phyloP scores from a whole-genome alignment of 2,113 vertebrate genomes.

The Mastomys coucha region DNA sequence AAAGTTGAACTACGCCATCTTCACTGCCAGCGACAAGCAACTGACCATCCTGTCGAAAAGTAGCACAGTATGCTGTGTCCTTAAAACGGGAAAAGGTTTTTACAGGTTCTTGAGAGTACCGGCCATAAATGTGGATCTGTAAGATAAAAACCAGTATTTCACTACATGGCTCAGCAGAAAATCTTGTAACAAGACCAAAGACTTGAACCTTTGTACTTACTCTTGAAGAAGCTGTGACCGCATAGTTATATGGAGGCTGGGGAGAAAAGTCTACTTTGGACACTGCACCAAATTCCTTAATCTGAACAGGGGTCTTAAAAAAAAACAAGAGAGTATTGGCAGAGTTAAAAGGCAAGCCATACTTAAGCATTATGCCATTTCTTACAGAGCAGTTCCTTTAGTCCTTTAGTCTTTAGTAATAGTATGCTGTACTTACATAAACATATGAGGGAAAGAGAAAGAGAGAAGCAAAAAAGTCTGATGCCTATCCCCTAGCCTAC shows the following conservation, averaged over 20 bases:
- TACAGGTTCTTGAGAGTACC: constrained; percentile 95
- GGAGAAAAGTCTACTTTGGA: constrained; percentile 95
- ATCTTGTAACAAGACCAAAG: neutral
- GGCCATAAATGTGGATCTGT: constrained; percentile 96
- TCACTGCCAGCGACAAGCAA: constrained; percentile 95
- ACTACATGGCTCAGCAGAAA: neutral
- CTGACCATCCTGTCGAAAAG: constrained; percentile 93
- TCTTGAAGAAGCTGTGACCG: constrained; percentile 96
- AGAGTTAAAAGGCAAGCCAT: neutral
- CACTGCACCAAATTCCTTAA: constrained; percentile 97
- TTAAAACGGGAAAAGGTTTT: constrained; percentile 95
- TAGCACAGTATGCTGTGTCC: constrained; percentile 94
- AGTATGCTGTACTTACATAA: neutral
- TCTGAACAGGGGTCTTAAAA: constrained; percentile 94
- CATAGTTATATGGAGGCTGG: constrained; percentile 92
- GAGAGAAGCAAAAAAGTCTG: neutral
- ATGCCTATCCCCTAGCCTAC: neutral
- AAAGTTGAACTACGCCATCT: constrained; percentile 92
- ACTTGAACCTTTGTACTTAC: constrained; percentile 85
- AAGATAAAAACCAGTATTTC: constrained; percentile 27
- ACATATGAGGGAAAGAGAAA: neutral
- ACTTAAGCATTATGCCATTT: neutral
- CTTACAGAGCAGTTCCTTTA: constrained; percentile 1
- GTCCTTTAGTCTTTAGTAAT: constrained; percentile 3
- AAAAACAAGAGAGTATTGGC: neutral